Evolutionary conservation across 2,888 invertebrate species (phyloP).

Genomic region (Yponomeuta evonymella): DNA sequence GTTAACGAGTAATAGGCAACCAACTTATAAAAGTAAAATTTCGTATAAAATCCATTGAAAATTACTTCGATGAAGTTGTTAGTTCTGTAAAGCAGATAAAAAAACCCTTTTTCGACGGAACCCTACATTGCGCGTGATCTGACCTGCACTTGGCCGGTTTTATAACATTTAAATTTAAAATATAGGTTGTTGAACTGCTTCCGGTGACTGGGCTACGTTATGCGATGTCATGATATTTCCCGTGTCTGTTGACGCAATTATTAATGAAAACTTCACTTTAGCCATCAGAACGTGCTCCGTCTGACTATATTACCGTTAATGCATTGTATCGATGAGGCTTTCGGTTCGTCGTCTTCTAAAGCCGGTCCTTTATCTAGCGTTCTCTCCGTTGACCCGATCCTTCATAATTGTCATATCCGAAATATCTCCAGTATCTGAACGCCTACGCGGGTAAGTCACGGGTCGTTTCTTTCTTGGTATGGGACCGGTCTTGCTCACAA

Average conservation of each 20-base stretch:
- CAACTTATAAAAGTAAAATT: no score
- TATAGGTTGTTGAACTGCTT: constrained; percentile 39
- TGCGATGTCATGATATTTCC: not conserved
- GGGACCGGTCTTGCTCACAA: constrained; percentile 45
- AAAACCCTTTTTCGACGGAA: no score
- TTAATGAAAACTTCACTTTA: not conserved
- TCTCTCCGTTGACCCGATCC: constrained; percentile 15
- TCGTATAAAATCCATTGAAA: no score
- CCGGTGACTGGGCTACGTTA: constrained; percentile 13
- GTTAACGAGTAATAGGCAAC: no score
- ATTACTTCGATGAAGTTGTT: no score
- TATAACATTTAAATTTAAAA: constrained; percentile 34
- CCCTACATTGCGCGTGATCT: no score
- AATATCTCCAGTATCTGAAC: constrained; percentile 7
- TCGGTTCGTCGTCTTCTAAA: not conserved
- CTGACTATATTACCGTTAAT: not conserved
- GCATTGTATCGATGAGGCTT: not conserved
- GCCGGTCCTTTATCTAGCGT: not conserved
- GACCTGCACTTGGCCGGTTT: no score
- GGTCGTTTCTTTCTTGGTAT: constrained; percentile 1
- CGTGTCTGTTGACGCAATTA: not conserved
- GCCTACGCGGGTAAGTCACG: constrained; percentile 14
- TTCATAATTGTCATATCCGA: constrained; percentile 12
- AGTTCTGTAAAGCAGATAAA: no score
- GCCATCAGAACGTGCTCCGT: not conserved